Conservation (phyloP, 2,113 vertebrate genomes). For the Polyodon spathula region DNA sequence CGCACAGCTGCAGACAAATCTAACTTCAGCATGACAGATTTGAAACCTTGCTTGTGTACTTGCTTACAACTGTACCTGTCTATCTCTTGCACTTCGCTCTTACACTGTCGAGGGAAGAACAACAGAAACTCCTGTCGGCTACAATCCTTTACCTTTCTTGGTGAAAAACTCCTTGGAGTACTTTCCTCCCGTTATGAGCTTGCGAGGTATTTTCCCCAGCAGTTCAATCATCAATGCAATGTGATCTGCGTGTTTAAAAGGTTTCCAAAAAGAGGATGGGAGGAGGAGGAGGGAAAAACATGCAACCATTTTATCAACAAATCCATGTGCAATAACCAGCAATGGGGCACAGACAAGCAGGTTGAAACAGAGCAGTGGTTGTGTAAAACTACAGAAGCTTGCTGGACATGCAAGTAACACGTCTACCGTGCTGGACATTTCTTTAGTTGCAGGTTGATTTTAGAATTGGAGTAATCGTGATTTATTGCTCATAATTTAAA, state of each 20-base stretch:
- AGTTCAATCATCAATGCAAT: slow-evolving; percentile 97
- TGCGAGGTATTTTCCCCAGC: slow-evolving; percentile 90
- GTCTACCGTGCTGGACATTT: too few relatives aligned
- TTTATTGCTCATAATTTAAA: too few relatives aligned
- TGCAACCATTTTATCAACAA: slow-evolving; percentile 42
- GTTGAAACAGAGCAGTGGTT: too few relatives aligned
- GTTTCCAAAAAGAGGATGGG: slow-evolving; percentile 25
- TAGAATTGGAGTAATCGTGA: too few relatives aligned
- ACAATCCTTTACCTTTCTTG: slow-evolving; percentile 81
- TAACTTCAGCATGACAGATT: too few relatives aligned
- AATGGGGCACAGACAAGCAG: slow-evolving; percentile 7
- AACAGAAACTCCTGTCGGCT: not conserved
- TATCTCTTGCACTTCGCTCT: not conserved
- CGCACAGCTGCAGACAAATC: too few relatives aligned
- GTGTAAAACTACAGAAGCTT: too few relatives aligned
- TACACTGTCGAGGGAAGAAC: not conserved
- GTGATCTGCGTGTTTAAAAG: slow-evolving; percentile 67
- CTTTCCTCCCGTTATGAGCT: slow-evolving; percentile 87
- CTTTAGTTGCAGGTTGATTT: too few relatives aligned
- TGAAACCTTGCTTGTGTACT: too few relatives aligned
- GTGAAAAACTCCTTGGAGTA: slow-evolving; percentile 98
- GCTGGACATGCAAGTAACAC: too few relatives aligned
- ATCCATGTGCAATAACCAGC: not conserved
- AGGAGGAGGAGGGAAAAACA: slow-evolving; percentile 27
- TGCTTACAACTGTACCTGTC: too few relatives aligned